phyloP scores from a whole-genome alignment of 2,113 vertebrate genomes.

The Siniperca chuatsi region DNA sequence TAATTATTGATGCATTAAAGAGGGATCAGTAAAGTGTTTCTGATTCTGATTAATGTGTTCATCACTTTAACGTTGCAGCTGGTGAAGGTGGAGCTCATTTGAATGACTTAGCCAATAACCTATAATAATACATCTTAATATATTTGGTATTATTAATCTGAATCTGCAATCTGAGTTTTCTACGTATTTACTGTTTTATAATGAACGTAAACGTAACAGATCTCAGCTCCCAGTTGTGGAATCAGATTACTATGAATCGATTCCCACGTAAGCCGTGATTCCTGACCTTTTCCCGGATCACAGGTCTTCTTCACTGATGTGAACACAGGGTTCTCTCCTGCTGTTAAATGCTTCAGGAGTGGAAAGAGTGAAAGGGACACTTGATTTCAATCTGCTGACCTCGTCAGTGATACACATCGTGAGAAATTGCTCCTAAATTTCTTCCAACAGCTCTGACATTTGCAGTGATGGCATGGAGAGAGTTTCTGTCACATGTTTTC shows the following conservation, averaged over 20 bases:
- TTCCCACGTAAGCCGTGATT: background rate
- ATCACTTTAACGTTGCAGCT: too few relatives aligned
- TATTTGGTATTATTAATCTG: too few relatives aligned
- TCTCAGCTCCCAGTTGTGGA: background rate
- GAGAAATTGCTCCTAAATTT: conserved; percentile 43
- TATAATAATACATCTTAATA: too few relatives aligned
- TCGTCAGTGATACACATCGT: conserved; percentile 9
- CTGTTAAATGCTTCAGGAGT: background rate
- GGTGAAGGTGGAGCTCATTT: too few relatives aligned
- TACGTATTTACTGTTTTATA: too few relatives aligned
- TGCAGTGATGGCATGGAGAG: background rate
- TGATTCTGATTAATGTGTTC: too few relatives aligned
- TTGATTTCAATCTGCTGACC: conserved; percentile 17
- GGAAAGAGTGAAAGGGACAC: background rate
- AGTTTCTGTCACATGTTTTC: background rate
- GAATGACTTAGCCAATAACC: too few relatives aligned
- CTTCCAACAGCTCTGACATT: conserved; percentile 60
- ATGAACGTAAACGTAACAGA: background rate
- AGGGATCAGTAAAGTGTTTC: too few relatives aligned
- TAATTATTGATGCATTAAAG: too few relatives aligned
- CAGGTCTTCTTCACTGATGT: background rate
- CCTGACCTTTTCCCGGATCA: background rate
- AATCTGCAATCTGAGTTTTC: too few relatives aligned
- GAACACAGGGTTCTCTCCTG: background rate
- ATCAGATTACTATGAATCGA: background rate